These are phyloP conservation scores for Netelia melanura DNA, from an alignment of 2,888 invertebrate genomes.

Conservation along the genomic window DNA sequence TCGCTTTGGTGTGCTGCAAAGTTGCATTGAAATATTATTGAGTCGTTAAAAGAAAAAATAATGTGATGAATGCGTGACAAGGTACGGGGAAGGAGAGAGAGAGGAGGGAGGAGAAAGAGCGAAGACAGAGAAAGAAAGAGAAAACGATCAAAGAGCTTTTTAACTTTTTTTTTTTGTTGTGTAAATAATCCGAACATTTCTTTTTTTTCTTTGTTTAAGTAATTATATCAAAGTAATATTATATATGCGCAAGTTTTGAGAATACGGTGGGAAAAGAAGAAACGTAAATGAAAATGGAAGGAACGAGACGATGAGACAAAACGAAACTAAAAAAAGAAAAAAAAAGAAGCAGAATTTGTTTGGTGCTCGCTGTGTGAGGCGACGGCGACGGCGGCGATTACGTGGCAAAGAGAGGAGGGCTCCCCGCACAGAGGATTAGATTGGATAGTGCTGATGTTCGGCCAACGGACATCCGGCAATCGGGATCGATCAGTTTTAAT, in stretches of 20 bases:
- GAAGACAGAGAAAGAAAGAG: constrained; percentile 37
- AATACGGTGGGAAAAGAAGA: background rate
- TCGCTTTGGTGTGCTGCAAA: constrained; percentile 74
- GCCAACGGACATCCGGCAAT: constrained; percentile 61
- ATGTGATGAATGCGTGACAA: constrained; percentile 5
- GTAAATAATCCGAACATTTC: constrained; percentile 80
- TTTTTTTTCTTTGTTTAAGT: constrained; percentile 64
- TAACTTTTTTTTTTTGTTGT: constrained; percentile 76
- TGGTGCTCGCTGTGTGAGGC: constrained; percentile 72
- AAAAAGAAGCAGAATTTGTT: constrained; percentile 44
- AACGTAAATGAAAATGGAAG: background rate
- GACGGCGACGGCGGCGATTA: constrained; percentile 55
- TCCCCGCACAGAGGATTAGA: constrained; percentile 13
- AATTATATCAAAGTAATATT: constrained; percentile 69
- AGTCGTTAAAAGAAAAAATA: background rate
- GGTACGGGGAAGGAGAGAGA: constrained; percentile 61
- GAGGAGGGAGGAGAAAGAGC: constrained; percentile 59
- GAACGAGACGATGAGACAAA: background rate
- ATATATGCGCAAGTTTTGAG: constrained; percentile 36
- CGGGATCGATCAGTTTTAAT: constrained; percentile 59
- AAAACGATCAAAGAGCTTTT: constrained; percentile 55
- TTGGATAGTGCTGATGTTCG: constrained; percentile 52
- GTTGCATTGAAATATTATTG: constrained; percentile 61
- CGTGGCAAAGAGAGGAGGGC: constrained; percentile 28
- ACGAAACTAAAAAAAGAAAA: background rate